Evolutionary conservation across 2,797 vertebrate species (phyloP).

Genomic region (Onychomys torridus): DNA sequence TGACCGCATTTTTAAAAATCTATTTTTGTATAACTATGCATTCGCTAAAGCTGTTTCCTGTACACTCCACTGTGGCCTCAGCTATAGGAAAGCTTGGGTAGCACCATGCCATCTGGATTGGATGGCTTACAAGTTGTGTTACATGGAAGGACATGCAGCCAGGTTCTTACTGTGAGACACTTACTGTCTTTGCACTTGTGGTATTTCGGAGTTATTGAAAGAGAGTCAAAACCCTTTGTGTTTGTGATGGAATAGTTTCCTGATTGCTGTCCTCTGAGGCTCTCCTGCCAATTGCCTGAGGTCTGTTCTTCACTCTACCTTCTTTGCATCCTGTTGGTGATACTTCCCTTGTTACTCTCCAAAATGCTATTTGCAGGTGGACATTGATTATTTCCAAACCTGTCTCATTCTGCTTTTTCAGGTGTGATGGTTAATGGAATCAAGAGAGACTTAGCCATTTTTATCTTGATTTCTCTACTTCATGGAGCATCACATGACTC

Average conservation of each 20-base stretch:
- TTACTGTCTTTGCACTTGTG: background rate
- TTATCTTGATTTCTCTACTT: background rate
- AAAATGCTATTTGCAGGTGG: background rate
- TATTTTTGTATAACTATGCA: background rate
- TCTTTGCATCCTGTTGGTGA: background rate
- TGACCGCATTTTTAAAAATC: background rate
- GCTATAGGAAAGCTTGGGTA: background rate
- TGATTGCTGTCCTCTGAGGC: background rate
- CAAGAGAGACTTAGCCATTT: background rate
- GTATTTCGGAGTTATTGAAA: slow-evolving; percentile 29
- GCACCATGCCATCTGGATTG: background rate
- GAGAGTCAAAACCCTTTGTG: background rate
- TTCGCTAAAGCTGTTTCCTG: background rate
- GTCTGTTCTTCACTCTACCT: background rate
- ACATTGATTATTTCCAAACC: background rate
- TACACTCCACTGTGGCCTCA: background rate
- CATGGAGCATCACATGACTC: background rate
- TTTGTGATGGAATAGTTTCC: background rate
- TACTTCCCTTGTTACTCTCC: background rate
- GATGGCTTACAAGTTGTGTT: background rate
- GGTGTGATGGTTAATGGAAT: background rate
- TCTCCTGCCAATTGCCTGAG: background rate
- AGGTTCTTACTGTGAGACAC: background rate
- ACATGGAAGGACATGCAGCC: background rate
- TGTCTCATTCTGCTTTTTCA: background rate